Evolutionary conservation across 2,888 invertebrate genomes (phyloP).

Genomic region (Autographa pulchrina): DNA sequence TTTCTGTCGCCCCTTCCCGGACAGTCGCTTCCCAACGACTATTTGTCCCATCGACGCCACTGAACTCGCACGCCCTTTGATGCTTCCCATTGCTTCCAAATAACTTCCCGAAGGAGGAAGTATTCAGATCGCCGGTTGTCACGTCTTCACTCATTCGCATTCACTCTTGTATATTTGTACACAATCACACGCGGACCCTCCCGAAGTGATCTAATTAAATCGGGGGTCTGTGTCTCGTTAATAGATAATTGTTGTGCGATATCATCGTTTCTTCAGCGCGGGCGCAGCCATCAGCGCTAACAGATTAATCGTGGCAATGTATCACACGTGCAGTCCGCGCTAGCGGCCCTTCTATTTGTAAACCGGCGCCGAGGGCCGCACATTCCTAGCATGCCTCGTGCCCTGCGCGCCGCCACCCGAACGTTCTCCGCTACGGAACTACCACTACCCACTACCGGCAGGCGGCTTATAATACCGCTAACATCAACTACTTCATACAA

Average conservation of each 20-base stretch:
- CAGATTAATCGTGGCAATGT: conserved; percentile 86
- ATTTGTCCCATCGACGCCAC: conserved; percentile 21
- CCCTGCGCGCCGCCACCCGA: conserved; percentile 75
- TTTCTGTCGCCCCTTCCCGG: conserved; percentile 66
- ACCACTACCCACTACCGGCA: conserved; percentile 61
- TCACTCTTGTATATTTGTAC: conserved; percentile 41
- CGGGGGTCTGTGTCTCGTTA: conserved; percentile 57
- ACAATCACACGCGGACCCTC: conserved; percentile 56
- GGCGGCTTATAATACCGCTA: conserved; percentile 71
- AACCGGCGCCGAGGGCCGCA: conserved; percentile 88
- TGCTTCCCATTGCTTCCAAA: conserved; percentile 18
- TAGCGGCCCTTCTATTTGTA: conserved; percentile 89
- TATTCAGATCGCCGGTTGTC: conserved; percentile 21
- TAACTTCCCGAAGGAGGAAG: conserved; percentile 23
- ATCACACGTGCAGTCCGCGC: conserved; percentile 86
- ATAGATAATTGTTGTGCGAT: conserved; percentile 68
- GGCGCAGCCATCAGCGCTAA: conserved; percentile 81
- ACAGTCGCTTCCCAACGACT: conserved; percentile 53
- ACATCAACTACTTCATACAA: conserved; percentile 62
- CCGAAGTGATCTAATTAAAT: conserved; percentile 36
- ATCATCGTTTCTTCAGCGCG: conserved; percentile 68
- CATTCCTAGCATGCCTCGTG: conserved; percentile 86
- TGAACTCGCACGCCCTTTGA: conserved; percentile 26
- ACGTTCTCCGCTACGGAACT: conserved; percentile 63
- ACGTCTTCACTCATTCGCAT: too few species aligned